phyloP scores from a whole-genome alignment of 2,888 invertebrate genomes.

The Xestia c-nigrum region DNA sequence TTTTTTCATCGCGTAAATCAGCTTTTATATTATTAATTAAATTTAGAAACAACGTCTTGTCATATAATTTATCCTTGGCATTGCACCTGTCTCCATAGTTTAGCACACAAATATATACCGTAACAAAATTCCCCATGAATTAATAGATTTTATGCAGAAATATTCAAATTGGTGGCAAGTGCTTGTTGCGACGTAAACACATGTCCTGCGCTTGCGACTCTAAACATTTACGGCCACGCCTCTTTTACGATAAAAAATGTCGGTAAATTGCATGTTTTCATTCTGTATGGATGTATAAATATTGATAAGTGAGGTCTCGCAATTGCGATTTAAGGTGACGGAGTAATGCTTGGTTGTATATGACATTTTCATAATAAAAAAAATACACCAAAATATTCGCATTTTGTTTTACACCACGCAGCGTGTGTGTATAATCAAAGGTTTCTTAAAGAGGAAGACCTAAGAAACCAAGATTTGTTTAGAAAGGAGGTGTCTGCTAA shows the following conservation, averaged over 20 bases:
- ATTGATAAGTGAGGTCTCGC: slow-evolving; percentile 45
- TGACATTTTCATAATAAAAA: not conserved
- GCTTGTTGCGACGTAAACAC: slow-evolving; percentile 62
- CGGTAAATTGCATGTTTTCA: slow-evolving; percentile 62
- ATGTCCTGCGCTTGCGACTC: slow-evolving; percentile 61
- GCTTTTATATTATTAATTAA: slow-evolving; percentile 17
- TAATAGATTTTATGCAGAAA: slow-evolving; percentile 73
- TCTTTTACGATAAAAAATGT: slow-evolving; percentile 66
- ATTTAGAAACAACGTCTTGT: slow-evolving; percentile 17
- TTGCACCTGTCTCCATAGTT: slow-evolving; percentile 50
- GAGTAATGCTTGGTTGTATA: slow-evolving; percentile 7
- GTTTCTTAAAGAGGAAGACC: no score
- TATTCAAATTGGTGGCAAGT: slow-evolving; percentile 75
- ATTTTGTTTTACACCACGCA: not conserved
- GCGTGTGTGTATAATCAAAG: not conserved
- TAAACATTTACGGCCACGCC: slow-evolving; percentile 69
- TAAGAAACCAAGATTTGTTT: no score
- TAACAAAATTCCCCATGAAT: slow-evolving; percentile 53
- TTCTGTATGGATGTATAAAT: slow-evolving; percentile 55
- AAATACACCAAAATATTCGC: not conserved
- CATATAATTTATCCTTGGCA: slow-evolving; percentile 14
- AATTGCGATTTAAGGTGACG: slow-evolving; percentile 39
- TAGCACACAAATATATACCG: slow-evolving; percentile 49
- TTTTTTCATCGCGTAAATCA: slow-evolving; percentile 13
- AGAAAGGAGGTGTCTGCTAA: no score